Evolutionary conservation across 2,888 invertebrate genomes (phyloP).

Genomic region (Plebejus melissa): DNA sequence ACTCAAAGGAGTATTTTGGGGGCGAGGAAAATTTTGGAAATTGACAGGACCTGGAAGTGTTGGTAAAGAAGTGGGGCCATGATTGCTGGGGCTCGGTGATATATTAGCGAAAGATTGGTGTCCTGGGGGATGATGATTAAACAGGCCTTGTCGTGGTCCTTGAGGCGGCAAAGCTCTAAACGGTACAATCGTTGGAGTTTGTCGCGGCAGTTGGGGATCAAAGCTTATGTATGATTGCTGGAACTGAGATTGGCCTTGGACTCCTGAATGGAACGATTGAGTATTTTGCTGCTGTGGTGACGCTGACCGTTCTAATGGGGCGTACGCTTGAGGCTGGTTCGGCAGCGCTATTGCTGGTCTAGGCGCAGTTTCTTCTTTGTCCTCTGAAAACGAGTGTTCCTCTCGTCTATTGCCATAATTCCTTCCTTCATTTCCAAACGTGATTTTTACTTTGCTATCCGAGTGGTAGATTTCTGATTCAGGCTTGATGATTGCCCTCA

Average conservation of each 20-base stretch:
- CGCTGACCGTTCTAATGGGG: constrained; percentile 53
- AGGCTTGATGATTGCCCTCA: constrained; percentile 90
- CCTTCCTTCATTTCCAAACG: constrained; percentile 85
- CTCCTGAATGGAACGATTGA: constrained; percentile 53
- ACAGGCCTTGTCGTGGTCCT: constrained; percentile 56
- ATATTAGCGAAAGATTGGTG: constrained; percentile 55
- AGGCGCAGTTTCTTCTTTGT: constrained; percentile 82
- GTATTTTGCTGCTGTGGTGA: constrained; percentile 48
- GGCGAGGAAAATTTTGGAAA: constrained; percentile 59
- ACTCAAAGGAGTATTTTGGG: constrained; percentile 55
- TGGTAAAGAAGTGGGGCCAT: constrained; percentile 53
- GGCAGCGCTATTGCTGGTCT: constrained; percentile 80
- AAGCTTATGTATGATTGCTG: constrained; percentile 63
- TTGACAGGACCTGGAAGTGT: constrained; percentile 56
- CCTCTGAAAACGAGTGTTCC: constrained; percentile 54
- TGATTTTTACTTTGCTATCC: constrained; percentile 88
- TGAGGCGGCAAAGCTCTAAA: constrained; percentile 53
- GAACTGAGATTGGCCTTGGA: constrained; percentile 68
- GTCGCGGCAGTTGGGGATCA: constrained; percentile 69
- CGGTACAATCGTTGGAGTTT: constrained; percentile 60
- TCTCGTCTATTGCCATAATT: constrained; percentile 64
- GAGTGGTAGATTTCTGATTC: constrained; percentile 91
- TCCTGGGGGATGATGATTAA: constrained; percentile 54
- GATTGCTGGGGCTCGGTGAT: constrained; percentile 50
- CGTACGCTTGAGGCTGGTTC: constrained; percentile 55